These are phyloP conservation scores for Dolichotis patagonum DNA, from an alignment of 2,113 vertebrate species.

Conservation along the genomic window DNA sequence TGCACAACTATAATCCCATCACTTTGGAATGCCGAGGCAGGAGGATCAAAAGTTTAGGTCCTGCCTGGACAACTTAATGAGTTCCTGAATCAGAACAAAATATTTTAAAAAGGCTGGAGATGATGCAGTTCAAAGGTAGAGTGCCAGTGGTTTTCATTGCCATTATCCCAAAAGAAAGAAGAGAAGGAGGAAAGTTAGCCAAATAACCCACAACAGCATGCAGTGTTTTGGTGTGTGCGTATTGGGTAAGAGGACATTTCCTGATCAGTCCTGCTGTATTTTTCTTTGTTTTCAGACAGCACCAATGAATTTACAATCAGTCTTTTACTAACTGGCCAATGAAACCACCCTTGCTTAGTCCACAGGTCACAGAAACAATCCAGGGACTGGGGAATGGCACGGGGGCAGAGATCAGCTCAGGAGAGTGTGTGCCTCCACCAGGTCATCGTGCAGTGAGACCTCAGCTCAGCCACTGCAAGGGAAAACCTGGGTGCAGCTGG, in stretches of 20 bases:
- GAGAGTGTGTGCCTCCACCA: background rate
- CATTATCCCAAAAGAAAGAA: background rate
- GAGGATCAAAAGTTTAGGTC: background rate
- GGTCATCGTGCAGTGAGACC: background rate
- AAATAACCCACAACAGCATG: background rate
- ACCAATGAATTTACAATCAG: background rate
- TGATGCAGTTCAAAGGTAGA: background rate
- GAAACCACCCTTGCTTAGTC: background rate
- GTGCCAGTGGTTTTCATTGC: background rate
- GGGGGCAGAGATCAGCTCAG: background rate
- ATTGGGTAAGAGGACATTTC: background rate
- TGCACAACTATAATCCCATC: background rate
- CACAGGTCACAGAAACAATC: background rate
- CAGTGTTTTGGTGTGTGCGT: accelerated
- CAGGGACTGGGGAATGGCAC: background rate
- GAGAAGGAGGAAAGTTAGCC: background rate
- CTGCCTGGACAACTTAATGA: background rate
- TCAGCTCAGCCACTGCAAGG: background rate
- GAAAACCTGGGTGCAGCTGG: background rate
- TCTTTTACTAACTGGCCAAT: background rate
- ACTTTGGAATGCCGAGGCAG: background rate
- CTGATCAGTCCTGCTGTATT: background rate
- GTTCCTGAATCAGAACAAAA: background rate
- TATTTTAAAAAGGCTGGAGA: background rate
- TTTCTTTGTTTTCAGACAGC: background rate